phyloP scores from a whole-genome alignment of 1,140 invertebrate species.

The Ceratosolen solmsi region DNA sequence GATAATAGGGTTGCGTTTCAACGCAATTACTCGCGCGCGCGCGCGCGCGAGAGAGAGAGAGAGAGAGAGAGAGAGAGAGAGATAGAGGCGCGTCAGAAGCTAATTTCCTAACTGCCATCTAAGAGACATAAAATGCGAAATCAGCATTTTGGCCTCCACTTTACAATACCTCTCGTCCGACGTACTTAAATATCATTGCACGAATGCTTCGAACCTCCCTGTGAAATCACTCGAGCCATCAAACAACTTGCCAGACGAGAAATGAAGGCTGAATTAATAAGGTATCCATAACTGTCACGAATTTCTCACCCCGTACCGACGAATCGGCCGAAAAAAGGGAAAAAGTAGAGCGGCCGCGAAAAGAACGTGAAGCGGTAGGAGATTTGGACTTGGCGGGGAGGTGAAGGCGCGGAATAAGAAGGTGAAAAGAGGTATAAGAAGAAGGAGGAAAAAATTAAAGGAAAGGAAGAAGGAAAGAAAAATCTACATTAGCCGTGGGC shows the following conservation, averaged over 20 bases:
- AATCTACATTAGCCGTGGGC: constrained; percentile 32
- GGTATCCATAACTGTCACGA: constrained; percentile 21
- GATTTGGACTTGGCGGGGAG: neutral
- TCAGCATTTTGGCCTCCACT: neutral
- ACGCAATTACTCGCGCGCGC: neutral
- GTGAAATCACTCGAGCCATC: neutral
- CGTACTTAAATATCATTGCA: neutral
- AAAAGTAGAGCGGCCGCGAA: neutral
- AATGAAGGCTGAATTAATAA: constrained; percentile 15
- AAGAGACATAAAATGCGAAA: neutral
- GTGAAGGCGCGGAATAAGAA: neutral
- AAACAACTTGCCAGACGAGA: neutral
- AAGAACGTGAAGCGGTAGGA: neutral
- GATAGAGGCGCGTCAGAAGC: neutral
- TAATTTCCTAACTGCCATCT: constrained; percentile 2
- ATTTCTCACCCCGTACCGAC: neutral
- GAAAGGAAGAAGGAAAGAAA: constrained; percentile 25
- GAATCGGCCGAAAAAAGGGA: neutral
- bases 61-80: too few species aligned
- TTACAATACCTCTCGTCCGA: constrained; percentile 4
- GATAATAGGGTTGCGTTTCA: neutral
- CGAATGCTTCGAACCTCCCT: neutral
- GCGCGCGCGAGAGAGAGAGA: neutral
- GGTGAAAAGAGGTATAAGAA: neutral
- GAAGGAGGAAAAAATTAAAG: neutral